These are phyloP conservation scores for Eudyptes chrysolophus DNA, from an alignment of 2,113 vertebrate genomes.

Conservation along the genomic window DNA sequence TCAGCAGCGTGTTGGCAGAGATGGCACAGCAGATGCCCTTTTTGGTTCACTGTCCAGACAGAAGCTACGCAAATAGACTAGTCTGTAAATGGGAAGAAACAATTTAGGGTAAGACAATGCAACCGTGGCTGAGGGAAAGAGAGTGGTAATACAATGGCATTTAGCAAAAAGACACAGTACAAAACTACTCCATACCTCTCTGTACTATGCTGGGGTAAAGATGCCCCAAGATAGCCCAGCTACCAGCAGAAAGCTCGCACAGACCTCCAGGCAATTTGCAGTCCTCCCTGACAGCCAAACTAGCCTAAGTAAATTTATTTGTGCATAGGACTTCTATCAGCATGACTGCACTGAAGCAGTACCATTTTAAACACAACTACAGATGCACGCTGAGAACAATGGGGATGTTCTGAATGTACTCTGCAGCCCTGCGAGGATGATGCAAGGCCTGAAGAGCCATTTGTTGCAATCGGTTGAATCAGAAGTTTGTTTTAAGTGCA, in stretches of 20 bases:
- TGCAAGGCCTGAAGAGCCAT: background rate
- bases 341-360: background rate
- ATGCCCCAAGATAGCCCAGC: background rate
- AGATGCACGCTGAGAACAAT: background rate
- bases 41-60: background rate
- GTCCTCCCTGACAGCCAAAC: background rate
- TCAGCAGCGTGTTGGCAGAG: background rate
- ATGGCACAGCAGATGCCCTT: background rate
- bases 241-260: background rate
- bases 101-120: background rate
- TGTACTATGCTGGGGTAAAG: background rate
- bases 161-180: background rate
- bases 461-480: background rate
- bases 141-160: background rate
- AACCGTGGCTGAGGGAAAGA: accelerated
- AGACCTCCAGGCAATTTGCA: background rate
- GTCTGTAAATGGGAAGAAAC: background rate
- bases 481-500: background rate
- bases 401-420: background rate
- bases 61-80: background rate
- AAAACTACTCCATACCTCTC: background rate
- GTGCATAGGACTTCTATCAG: background rate
- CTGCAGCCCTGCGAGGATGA: background rate
- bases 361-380: background rate
- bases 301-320: background rate